phyloP scores from a whole-genome alignment of 2,113 vertebrate species.

The Sardina pilchardus region DNA sequence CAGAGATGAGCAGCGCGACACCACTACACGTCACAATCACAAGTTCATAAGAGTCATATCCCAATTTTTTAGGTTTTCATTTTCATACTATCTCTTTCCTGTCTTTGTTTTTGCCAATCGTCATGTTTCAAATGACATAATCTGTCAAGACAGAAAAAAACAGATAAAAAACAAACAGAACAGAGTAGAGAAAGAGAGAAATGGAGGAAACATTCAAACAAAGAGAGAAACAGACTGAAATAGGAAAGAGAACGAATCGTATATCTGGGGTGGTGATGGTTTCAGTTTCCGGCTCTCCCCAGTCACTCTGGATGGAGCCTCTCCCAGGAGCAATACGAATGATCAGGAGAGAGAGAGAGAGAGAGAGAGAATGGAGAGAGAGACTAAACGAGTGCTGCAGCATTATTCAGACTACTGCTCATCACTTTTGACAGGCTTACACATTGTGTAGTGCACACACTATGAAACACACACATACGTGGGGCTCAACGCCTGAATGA shows the following conservation, averaged over 20 bases:
- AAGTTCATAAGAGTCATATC: no score
- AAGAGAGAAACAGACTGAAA: constrained; percentile 34
- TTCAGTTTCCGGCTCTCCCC: not conserved
- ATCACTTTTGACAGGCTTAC: constrained; percentile 6
- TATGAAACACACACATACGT: not conserved
- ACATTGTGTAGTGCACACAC: constrained; percentile 24
- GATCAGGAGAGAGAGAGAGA: constrained; percentile 41
- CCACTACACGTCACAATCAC: not conserved
- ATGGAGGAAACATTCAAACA: not conserved
- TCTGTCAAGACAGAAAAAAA: not conserved
- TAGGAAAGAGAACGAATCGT: constrained; percentile 33
- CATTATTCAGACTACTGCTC: not conserved
- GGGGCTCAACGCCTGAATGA: constrained; percentile 27
- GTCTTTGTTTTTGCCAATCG: not conserved
- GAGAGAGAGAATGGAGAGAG: not conserved
- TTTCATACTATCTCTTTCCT: no score
- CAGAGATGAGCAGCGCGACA: not conserved
- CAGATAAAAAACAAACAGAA: not conserved
- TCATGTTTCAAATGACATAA: not conserved
- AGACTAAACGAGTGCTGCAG: constrained; percentile 33
- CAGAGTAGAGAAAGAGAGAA: not conserved
- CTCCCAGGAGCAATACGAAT: constrained; percentile 41
- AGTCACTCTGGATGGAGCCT: not conserved
- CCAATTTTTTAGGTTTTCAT: no score
- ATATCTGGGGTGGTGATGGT: constrained; percentile 45